Percentiles rank a stretch among this genome's conserved stretches.
These are phyloP conservation scores for Syrrhaptes paradoxus DNA, from an alignment of 2,113 vertebrate species.

Conservation along the genomic window DNA sequence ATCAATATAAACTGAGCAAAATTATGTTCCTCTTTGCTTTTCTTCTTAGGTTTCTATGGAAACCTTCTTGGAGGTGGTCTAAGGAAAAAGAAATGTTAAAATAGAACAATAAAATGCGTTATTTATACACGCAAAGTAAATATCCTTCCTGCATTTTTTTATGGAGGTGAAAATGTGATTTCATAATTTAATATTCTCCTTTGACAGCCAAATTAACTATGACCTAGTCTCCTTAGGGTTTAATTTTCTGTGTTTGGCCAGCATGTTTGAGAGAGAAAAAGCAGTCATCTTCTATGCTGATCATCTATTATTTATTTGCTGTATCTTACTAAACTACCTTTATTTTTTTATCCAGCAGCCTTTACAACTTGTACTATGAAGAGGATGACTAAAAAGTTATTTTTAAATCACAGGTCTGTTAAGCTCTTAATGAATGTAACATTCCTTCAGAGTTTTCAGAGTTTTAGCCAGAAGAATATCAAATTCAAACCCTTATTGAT, in stretches of 20 bases:
- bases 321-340: background rate
- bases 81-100: slow-evolving; percentile 57
- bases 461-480: background rate
- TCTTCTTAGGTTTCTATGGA: slow-evolving; percentile 73
- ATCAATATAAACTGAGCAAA: slow-evolving; percentile 42
- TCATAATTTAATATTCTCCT: slow-evolving; percentile 19
- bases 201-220: background rate
- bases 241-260: slow-evolving; percentile 19
- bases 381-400: background rate
- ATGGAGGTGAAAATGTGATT: slow-evolving; percentile 18
- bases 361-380: background rate
- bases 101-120: slow-evolving; percentile 46
- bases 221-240: background rate
- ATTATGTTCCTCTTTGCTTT: slow-evolving; percentile 48
- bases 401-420: slow-evolving; percentile 18
- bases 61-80: slow-evolving; percentile 61
- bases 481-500: background rate
- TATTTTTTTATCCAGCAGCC: background rate
- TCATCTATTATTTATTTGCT: slow-evolving; percentile 30
- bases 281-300: background rate
- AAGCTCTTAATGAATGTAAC: background rate
- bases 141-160: slow-evolving; percentile 28
- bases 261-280: background rate
- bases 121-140: slow-evolving; percentile 57
- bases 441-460: background rate